A percentile compares a stretch with the other conserved stretches of the same genome.
Conservation (phyloP, 2,797 vertebrate genomes). For the Chloroceryle amazona region DNA sequence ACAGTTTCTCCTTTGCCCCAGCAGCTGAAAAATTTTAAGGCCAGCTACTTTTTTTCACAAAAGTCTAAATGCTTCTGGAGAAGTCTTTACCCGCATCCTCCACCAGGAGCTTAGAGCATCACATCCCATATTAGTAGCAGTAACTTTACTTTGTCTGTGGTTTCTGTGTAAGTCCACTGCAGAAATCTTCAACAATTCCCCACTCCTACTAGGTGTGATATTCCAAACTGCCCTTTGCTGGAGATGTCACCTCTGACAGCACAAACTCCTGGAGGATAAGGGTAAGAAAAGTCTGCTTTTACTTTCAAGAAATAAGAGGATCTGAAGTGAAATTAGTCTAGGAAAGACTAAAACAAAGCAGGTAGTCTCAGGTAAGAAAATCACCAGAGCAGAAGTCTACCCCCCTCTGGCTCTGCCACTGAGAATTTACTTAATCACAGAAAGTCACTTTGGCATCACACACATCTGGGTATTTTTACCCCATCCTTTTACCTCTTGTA, state of each 20-base stretch:
- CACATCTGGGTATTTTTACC: accelerated
- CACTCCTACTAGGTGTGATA: background rate
- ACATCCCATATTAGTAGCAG: background rate
- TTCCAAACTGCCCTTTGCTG: background rate
- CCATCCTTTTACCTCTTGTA: background rate
- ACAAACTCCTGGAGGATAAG: background rate
- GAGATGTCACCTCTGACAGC: background rate
- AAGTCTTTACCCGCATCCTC: background rate
- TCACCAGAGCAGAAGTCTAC: too few relatives aligned
- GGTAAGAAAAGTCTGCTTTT: background rate
- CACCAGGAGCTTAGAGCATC: background rate
- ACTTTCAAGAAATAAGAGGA: background rate
- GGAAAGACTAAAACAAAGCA: background rate
- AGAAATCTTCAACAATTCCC: background rate
- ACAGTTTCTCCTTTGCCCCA: background rate
- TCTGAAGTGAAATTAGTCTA: background rate
- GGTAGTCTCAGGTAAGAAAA: too few relatives aligned
- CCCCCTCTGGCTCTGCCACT: too few relatives aligned
- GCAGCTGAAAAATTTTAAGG: background rate
- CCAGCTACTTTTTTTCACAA: background rate
- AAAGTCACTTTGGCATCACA: background rate
- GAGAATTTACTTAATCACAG: background rate
- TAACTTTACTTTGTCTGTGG: slow-evolving; percentile 22
- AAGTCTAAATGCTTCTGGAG: background rate
- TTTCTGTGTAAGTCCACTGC: background rate